Conservation (phyloP, 2,113 vertebrate species). For the Arothron firmamentum region DNA sequence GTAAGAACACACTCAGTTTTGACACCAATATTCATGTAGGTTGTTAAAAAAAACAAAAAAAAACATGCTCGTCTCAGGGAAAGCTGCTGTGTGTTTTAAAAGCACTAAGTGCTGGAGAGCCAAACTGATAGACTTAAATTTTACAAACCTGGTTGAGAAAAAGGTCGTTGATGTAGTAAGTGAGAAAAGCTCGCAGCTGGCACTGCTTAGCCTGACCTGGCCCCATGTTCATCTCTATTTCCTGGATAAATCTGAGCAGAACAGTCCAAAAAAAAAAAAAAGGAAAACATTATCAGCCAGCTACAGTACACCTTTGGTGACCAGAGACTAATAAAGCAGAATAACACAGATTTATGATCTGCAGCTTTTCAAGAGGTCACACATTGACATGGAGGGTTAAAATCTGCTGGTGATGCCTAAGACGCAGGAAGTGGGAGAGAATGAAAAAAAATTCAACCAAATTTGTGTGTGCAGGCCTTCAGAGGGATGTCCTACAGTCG, state of each 20-base stretch:
- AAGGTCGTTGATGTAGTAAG: constrained; percentile 94
- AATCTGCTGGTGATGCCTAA: neutral
- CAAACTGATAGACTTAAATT: too few relatives aligned
- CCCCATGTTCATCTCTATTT: constrained; percentile 88
- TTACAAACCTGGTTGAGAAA: constrained; percentile 88
- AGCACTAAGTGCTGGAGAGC: too few relatives aligned
- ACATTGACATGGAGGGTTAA: constrained; percentile 6
- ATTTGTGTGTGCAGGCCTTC: neutral
- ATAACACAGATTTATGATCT: constrained; percentile 13
- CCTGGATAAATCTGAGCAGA: constrained; percentile 88
- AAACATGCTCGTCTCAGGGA: too few relatives aligned
- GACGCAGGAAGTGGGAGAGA: neutral
- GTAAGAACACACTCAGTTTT: neutral
- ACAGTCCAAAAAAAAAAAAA: constrained; percentile 9
- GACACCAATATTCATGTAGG: too few relatives aligned
- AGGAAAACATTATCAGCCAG: neutral
- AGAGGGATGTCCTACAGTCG: constrained; percentile 40
- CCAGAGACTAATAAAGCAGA: constrained; percentile 1
- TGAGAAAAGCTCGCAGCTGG: constrained; percentile 91
- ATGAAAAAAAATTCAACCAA: neutral
- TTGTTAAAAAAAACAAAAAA: neutral
- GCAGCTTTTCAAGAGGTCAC: constrained; percentile 18
- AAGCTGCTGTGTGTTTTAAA: too few relatives aligned
- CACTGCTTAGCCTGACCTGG: constrained; percentile 90
- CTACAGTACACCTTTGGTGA: neutral